These are phyloP conservation scores for Lepidurus couesii DNA, from an alignment of 1,140 invertebrate genomes.

Conservation along the genomic window DNA sequence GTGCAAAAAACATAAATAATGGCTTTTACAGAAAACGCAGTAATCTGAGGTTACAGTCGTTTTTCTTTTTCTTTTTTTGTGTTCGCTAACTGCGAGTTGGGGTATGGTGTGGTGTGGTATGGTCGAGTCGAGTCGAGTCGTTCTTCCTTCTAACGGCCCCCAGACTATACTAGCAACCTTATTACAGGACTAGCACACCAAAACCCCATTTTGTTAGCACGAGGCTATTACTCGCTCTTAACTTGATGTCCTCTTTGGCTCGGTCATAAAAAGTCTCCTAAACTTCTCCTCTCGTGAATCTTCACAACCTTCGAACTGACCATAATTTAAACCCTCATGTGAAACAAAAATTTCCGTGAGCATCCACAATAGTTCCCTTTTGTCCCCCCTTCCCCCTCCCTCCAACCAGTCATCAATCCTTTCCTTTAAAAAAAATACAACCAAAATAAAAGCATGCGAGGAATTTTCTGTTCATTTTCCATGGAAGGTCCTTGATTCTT, in stretches of 20 bases:
- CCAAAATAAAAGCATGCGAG: no score
- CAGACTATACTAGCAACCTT: background rate
- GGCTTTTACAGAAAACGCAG: background rate
- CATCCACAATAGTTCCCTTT: background rate
- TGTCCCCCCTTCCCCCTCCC: background rate
- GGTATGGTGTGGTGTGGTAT: background rate
- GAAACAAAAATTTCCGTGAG: background rate
- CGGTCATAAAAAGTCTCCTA: conserved; percentile 15
- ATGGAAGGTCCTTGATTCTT: background rate
- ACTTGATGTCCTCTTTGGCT: conserved; percentile 15
- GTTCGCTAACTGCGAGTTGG: background rate
- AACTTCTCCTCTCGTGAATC: conserved; percentile 4
- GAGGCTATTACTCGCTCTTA: conserved; percentile 18
- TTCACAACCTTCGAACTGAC: conserved; percentile 9
- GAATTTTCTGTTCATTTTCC: background rate
- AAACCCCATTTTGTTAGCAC: conserved; percentile 8
- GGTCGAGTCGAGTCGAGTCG: background rate
- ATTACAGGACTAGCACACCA: background rate
- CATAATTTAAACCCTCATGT: background rate
- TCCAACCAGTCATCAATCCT: background rate
- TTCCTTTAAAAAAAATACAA: background rate
- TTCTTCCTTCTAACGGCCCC: background rate
- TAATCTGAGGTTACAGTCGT: background rate
- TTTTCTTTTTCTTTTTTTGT: background rate
- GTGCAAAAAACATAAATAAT: background rate